These are phyloP conservation scores for Drosophila seguyi DNA, from an alignment of 1,140 invertebrate species.

Conservation along the genomic window DNA sequence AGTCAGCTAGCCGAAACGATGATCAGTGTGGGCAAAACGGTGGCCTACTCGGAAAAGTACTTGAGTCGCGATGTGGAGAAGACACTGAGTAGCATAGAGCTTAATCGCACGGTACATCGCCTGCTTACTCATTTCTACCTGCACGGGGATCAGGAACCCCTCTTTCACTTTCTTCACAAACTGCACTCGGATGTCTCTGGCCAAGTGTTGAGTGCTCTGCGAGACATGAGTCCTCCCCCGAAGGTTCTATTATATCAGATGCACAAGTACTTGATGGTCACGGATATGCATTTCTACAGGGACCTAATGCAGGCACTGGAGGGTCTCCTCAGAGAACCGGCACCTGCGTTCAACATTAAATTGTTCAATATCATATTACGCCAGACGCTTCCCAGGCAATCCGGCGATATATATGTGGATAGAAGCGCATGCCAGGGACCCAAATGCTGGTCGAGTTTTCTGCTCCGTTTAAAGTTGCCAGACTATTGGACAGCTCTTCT, in stretches of 20 bases:
- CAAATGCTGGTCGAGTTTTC: constrained; percentile 50
- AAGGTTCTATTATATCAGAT: constrained; percentile 25
- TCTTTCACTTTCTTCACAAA: neutral
- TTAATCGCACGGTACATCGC: neutral
- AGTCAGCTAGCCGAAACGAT: constrained; percentile 1
- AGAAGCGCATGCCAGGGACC: neutral
- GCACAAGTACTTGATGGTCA: constrained; percentile 53
- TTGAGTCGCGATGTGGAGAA: constrained; percentile 1
- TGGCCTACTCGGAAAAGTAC: constrained; percentile 3
- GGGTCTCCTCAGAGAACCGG: constrained; percentile 31
- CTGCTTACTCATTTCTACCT: neutral
- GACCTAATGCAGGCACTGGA: constrained; percentile 42
- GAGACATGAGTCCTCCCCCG: neutral
- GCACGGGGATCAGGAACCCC: constrained; percentile 12
- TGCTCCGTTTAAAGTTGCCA: constrained; percentile 26
- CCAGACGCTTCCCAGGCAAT: neutral
- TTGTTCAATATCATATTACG: constrained; percentile 28
- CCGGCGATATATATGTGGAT: constrained; percentile 28
- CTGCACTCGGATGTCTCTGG: constrained; percentile 29
- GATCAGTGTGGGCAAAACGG: constrained; percentile 29
- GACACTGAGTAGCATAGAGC: neutral
- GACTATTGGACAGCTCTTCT: constrained; percentile 32
- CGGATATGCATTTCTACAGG: constrained; percentile 31
- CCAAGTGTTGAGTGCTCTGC: neutral
- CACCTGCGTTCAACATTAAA: neutral